A percentile compares a stretch with the other conserved stretches of the same genome.
Conservation (phyloP, 2,797 vertebrate genomes). For the Paguma larvata region DNA sequence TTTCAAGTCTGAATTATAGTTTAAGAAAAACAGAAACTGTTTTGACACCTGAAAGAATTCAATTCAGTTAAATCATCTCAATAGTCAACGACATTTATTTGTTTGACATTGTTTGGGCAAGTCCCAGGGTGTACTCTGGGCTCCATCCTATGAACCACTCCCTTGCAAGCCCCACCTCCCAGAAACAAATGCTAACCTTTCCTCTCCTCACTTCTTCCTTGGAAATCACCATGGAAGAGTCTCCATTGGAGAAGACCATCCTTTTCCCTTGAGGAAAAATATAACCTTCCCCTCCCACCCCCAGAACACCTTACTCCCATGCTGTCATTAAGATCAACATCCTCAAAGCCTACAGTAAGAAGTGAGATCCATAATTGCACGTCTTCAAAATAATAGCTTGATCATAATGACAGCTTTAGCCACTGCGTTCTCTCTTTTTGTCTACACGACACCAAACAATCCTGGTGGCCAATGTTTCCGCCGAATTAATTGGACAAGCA, state of each 20-base stretch:
- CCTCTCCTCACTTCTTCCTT: not conserved
- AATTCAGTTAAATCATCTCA: not conserved
- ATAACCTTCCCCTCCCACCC: accelerated
- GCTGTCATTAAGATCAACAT: not conserved
- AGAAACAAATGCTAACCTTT: not conserved
- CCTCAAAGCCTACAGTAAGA: not conserved
- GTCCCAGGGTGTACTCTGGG: not conserved
- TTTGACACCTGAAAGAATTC: not conserved
- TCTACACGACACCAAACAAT: not conserved
- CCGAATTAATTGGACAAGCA: not conserved
- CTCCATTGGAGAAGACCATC: not conserved
- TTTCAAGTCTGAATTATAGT: not conserved
- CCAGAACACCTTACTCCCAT: not conserved
- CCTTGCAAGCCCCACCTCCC: not conserved
- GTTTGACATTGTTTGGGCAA: not conserved
- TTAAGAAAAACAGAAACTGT: not conserved
- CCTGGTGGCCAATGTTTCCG: not conserved
- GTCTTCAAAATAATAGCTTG: not conserved
- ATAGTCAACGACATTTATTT: not conserved
- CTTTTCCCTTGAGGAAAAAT: not conserved
- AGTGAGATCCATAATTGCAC: not conserved
- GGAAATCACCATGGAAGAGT: not conserved
- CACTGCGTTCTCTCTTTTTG: not conserved
- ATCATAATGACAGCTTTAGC: not conserved
- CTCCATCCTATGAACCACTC: not conserved